These are phyloP conservation scores for Hemithea aestivaria DNA, from an alignment of 2,888 invertebrate genomes.

Conservation along the genomic window DNA sequence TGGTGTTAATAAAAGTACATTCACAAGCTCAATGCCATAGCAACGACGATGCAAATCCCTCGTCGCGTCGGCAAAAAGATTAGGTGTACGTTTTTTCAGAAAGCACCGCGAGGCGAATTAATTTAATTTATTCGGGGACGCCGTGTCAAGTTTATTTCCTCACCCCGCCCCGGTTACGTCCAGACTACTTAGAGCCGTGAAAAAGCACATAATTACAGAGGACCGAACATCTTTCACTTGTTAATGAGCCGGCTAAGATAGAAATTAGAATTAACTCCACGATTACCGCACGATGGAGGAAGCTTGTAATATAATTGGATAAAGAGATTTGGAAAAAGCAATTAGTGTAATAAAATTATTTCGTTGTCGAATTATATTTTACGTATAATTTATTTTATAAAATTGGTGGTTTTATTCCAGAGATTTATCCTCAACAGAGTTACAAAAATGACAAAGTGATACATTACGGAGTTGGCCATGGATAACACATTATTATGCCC, in stretches of 20 bases:
- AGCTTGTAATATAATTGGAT: too few relatives aligned
- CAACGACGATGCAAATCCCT: conserved; percentile 1
- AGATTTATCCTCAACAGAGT: too few relatives aligned
- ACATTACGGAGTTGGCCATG: too few relatives aligned
- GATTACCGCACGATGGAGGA: conserved; percentile 10
- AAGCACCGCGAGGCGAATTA: conserved; percentile 4
- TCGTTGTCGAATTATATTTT: too few relatives aligned
- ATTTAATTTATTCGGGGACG: conserved; percentile 39
- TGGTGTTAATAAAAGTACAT: too few relatives aligned
- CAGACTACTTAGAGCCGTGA: conserved; percentile 40
- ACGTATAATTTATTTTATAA: too few relatives aligned
- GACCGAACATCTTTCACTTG: conserved; percentile 30
- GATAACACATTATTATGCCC: too few relatives aligned
- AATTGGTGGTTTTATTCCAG: too few relatives aligned
- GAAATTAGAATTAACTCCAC: conserved; percentile 8
- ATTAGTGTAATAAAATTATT: too few relatives aligned
- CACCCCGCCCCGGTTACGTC: conserved; percentile 36
- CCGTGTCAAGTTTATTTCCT: conserved; percentile 36
- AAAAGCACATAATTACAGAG: conserved; percentile 37
- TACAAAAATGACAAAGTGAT: too few relatives aligned
- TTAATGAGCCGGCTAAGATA: conserved; percentile 23
- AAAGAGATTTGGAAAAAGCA: too few relatives aligned
- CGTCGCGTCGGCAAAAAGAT: conserved; percentile 1
- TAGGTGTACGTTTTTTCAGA: not conserved
- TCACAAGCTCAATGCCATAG: not conserved